phyloP scores from a whole-genome alignment of 2,113 vertebrate species.

The Pongo pygmaeus region DNA sequence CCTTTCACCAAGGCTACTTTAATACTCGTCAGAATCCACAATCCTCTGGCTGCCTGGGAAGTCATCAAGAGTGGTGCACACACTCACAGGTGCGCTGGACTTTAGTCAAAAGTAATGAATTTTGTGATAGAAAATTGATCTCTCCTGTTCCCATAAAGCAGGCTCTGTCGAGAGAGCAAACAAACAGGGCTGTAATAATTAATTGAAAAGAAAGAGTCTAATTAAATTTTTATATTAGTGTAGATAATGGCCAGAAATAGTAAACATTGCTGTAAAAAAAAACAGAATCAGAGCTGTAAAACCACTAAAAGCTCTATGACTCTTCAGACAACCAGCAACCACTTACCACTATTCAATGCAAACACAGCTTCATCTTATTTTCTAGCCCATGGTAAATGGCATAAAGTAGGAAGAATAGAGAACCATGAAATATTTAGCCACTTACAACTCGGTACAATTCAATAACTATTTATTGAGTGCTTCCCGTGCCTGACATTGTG shows the following conservation, averaged over 20 bases:
- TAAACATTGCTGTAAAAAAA: conserved; percentile 55
- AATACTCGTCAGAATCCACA: background rate
- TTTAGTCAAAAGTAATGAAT: conserved; percentile 68
- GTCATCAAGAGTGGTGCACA: background rate
- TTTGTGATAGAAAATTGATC: conserved; percentile 70
- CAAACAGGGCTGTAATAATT: conserved; percentile 70
- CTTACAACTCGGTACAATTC: conserved; percentile 6
- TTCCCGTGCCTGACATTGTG: background rate
- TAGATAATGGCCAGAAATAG: conserved; percentile 73
- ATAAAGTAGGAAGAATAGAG: background rate
- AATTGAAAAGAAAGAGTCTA: conserved; percentile 74
- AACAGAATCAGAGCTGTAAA: background rate
- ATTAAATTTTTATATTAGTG: conserved; percentile 78
- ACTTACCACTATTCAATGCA: background rate
- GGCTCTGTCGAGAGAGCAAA: conserved; percentile 70
- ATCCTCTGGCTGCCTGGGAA: background rate
- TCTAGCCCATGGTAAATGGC: background rate
- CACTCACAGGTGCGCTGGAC: background rate
- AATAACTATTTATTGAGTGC: background rate
- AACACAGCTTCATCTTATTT: background rate
- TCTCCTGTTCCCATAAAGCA: conserved; percentile 51
- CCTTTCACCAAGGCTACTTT: background rate
- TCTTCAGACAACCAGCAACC: conserved; percentile 39
- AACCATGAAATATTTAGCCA: conserved; percentile 33
- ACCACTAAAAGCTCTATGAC: background rate